These are phyloP conservation scores for Heteromyza rotundicornis DNA, from an alignment of 2,888 invertebrate species.

Conservation along the genomic window DNA sequence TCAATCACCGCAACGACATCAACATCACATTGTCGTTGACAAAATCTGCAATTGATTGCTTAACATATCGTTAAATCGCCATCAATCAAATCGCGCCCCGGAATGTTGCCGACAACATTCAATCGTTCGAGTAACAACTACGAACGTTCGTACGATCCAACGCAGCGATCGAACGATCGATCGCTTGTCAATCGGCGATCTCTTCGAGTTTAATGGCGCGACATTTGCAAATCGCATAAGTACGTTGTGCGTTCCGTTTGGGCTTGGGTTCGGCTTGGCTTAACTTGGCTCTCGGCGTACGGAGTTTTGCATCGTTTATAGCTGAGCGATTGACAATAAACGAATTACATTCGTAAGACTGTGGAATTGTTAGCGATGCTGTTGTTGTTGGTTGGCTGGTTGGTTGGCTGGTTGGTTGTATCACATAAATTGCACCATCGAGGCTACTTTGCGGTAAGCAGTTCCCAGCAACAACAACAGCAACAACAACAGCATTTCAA, in stretches of 20 bases:
- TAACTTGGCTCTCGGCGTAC: too few species aligned
- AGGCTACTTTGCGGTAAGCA: background rate
- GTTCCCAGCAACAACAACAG: too few species aligned
- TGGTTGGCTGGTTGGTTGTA: too few species aligned
- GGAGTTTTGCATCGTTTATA: too few species aligned
- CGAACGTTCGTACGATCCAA: too few species aligned
- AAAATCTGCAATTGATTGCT: slow-evolving; percentile 2
- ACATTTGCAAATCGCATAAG: background rate
- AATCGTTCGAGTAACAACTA: background rate
- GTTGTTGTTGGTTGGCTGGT: too few species aligned
- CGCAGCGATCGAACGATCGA: slow-evolving; percentile 9
- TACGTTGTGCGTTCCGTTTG: background rate
- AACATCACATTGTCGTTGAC: slow-evolving; percentile 6
- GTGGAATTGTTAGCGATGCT: background rate
- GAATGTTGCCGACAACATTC: background rate
- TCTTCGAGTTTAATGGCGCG: slow-evolving; percentile 1
- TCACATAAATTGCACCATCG: slow-evolving; percentile 19
- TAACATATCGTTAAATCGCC: slow-evolving; percentile 58
- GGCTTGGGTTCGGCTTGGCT: too few species aligned
- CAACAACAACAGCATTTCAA: background rate
- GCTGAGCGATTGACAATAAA: background rate
- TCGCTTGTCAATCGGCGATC: slow-evolving; percentile 31
- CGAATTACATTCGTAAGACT: background rate
- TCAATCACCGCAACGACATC: slow-evolving; percentile 4
- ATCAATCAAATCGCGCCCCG: slow-evolving; percentile 54